phyloP scores from a whole-genome alignment of 2,113 vertebrate species.

The Octodon degus region DNA sequence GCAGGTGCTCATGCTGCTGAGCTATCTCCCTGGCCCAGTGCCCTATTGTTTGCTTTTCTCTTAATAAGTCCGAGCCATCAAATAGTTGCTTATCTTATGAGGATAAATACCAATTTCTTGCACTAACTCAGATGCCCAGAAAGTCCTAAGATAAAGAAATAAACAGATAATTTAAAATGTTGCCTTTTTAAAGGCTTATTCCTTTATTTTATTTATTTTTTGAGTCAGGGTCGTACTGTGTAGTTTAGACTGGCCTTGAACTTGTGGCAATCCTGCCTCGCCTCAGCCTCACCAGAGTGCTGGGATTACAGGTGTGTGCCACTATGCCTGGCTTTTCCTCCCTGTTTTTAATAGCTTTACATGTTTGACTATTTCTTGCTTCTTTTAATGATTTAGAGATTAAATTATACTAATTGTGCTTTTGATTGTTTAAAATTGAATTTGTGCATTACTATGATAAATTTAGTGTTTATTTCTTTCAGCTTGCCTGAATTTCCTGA shows the following conservation, averaged over 20 bases:
- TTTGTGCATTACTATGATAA: slow-evolving; percentile 58
- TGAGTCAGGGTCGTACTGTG: background rate
- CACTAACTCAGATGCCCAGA: background rate
- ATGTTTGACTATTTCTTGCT: background rate
- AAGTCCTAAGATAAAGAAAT: slow-evolving; percentile 30
- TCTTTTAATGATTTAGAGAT: slow-evolving; percentile 44
- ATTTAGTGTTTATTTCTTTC: slow-evolving; percentile 77
- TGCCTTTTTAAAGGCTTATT: slow-evolving; percentile 4
- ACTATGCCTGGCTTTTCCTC: background rate
- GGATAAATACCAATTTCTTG: background rate
- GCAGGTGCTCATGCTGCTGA: too few relatives aligned
- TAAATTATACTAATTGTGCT: slow-evolving; percentile 10
- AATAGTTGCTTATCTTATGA: slow-evolving; percentile 30
- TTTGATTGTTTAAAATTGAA: slow-evolving; percentile 61
- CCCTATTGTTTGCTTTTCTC: background rate
- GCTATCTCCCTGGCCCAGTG: too few relatives aligned
- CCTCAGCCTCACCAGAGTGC: background rate
- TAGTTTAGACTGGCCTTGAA: background rate
- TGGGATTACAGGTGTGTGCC: background rate
- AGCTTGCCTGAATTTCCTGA: slow-evolving; percentile 97
- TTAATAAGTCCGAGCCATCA: background rate
- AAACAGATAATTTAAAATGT: background rate
- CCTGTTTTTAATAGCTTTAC: slow-evolving; percentile 8
- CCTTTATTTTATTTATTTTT: background rate
- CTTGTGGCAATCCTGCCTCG: background rate